Conservation (phyloP, 1,140 invertebrate species). For the Drosophila virilis region DNA sequence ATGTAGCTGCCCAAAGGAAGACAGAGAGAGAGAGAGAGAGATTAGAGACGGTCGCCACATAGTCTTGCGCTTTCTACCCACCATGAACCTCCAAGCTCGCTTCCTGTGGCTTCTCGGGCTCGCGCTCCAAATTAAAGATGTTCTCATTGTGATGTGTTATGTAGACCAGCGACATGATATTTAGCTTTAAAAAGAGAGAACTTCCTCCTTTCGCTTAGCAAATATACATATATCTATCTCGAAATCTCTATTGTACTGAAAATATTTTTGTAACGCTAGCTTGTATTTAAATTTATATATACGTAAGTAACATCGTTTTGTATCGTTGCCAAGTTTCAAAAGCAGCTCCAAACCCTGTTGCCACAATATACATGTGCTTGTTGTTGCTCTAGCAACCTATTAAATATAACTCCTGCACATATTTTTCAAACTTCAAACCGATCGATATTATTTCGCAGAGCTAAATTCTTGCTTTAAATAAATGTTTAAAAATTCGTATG, state of each 20-base stretch:
- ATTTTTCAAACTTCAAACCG: neutral
- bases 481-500: no score
- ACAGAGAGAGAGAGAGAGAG: no score
- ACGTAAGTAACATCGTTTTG: neutral
- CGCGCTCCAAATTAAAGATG: slow-evolving; percentile 83
- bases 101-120: slow-evolving; percentile 36
- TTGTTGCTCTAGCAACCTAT: slow-evolving; percentile 25
- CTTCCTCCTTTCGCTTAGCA: neutral
- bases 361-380: slow-evolving; percentile 1
- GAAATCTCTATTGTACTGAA: slow-evolving; percentile 28
- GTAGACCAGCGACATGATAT: slow-evolving; percentile 84
- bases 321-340: slow-evolving; percentile 27
- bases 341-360: slow-evolving; percentile 16
- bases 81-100: neutral
- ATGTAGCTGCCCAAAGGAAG: slow-evolving; percentile 4
- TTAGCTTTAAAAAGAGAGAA: neutral
- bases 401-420: neutral
- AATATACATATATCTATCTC: slow-evolving; percentile 30
- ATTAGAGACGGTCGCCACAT: neutral
- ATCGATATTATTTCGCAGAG: no score
- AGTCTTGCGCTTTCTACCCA: neutral
- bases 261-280: slow-evolving; percentile 9
- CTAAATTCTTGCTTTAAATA: no score
- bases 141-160: slow-evolving; percentile 85
- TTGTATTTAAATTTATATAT: neutral